Evolutionary conservation across 2,888 invertebrate genomes (phyloP).

Genomic region (Apodemia duryi): DNA sequence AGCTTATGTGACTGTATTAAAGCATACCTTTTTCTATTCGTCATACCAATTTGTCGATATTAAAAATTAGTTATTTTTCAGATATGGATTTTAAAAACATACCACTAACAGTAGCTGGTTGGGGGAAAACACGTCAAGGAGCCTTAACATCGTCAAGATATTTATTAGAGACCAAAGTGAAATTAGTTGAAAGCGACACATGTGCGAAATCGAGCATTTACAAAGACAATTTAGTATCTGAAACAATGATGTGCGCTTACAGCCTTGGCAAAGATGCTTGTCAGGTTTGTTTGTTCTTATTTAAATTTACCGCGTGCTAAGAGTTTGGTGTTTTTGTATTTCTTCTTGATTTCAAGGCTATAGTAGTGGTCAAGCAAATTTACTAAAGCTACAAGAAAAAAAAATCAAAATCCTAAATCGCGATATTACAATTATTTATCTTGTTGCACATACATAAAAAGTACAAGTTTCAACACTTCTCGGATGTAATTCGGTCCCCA

Average conservation of each 20-base stretch:
- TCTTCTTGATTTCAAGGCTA: too few species aligned
- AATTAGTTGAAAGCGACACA: constrained; percentile 50
- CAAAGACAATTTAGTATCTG: constrained; percentile 55
- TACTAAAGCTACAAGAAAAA: too few species aligned
- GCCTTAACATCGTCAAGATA: constrained; percentile 63
- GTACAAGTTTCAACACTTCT: too few species aligned
- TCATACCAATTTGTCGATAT: too few species aligned
- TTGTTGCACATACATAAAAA: too few species aligned
- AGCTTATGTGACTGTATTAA: too few species aligned
- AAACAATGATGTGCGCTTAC: constrained; percentile 81
- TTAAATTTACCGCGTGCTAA: background rate
- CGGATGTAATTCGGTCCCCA: too few species aligned
- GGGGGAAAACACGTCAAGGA: constrained; percentile 69
- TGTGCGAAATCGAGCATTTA: constrained; percentile 62
- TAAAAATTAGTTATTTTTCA: constrained; percentile 30
- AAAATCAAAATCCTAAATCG: too few species aligned
- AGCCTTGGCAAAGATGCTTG: constrained; percentile 80
- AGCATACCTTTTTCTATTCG: too few species aligned
- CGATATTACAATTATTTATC: too few species aligned
- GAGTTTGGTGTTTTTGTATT: too few species aligned
- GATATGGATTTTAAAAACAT: constrained; percentile 52
- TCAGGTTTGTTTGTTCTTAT: constrained; percentile 63
- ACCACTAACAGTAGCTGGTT: constrained; percentile 64
- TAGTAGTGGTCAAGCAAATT: too few species aligned
- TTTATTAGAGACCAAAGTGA: constrained; percentile 69